Conservation (phyloP, 1,140 invertebrate species). For the Antheraea pernyi region DNA sequence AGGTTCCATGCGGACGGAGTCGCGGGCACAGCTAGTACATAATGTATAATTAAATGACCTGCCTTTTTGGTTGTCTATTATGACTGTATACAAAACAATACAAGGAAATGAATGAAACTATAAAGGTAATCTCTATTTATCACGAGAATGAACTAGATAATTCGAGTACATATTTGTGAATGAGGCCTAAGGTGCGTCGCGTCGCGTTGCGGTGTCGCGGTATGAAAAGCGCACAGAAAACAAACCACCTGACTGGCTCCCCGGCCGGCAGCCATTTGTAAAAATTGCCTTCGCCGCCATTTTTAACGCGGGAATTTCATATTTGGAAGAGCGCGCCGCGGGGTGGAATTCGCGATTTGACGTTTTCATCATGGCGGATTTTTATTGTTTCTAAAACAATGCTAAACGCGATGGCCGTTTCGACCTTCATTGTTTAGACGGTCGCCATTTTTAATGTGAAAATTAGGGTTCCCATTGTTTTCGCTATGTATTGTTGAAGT, state of each 20-base stretch:
- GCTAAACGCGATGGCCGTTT: constrained; percentile 16
- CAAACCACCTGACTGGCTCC: constrained; percentile 46
- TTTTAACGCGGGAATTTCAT: constrained; percentile 70
- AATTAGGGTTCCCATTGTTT: constrained; percentile 59
- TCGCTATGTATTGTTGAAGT: constrained; percentile 19
- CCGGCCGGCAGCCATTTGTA: constrained; percentile 73
- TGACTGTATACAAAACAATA: no score
- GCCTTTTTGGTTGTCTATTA: no score
- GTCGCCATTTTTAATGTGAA: constrained; percentile 74
- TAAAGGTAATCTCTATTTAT: no score
- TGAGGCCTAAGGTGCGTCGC: constrained; percentile 1
- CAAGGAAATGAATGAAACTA: no score
- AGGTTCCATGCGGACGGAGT: no score
- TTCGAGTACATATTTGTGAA: background rate
- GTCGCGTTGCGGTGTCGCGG: constrained; percentile 19
- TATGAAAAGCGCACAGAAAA: constrained; percentile 54
- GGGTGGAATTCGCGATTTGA: constrained; percentile 67
- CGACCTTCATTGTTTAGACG: constrained; percentile 55
- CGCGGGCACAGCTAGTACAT: no score
- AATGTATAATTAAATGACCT: no score
- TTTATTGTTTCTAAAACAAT: constrained; percentile 76
- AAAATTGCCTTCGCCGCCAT: constrained; percentile 74
- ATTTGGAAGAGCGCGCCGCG: constrained; percentile 62
- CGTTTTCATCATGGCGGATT: constrained; percentile 68
- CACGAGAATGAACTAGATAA: background rate